These are phyloP conservation scores for Anaspis maculata DNA, from an alignment of 2,888 invertebrate genomes.

Conservation along the genomic window DNA sequence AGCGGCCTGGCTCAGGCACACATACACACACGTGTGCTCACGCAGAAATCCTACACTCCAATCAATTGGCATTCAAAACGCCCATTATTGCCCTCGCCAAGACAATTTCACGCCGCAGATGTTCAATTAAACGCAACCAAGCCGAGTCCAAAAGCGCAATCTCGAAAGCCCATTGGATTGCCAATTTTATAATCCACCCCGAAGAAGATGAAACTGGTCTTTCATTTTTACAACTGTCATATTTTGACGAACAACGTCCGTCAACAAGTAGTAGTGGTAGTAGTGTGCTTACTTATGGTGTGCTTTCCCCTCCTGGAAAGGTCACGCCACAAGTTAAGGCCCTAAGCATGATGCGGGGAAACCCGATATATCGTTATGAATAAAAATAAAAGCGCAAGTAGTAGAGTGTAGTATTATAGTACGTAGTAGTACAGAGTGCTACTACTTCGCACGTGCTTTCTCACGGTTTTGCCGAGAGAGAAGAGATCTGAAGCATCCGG, in stretches of 20 bases:
- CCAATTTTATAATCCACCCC: constrained; percentile 7
- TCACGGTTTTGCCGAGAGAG: too few relatives aligned
- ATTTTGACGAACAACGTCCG: constrained; percentile 21
- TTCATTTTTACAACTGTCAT: constrained; percentile 21
- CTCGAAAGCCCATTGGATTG: too few relatives aligned
- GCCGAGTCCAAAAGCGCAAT: too few relatives aligned
- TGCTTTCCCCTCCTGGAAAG: constrained; percentile 19
- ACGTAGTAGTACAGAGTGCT: constrained; percentile 23
- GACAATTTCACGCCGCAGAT: constrained; percentile 8
- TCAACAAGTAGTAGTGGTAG: constrained; percentile 6
- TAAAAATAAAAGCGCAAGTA: constrained; percentile 13
- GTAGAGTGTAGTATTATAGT: constrained; percentile 4
- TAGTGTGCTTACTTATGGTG: constrained; percentile 5
- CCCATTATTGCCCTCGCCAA: constrained; percentile 1
- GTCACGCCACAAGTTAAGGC: constrained; percentile 34
- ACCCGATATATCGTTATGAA: constrained; percentile 23
- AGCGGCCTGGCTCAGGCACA: too few relatives aligned
- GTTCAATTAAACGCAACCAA: constrained; percentile 7
- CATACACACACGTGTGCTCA: constrained; percentile 7
- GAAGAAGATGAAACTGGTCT: neutral
- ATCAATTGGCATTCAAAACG: constrained; percentile 10
- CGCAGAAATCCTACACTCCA: constrained; percentile 6
- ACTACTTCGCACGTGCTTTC: constrained; percentile 19
- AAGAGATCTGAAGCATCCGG: neutral
- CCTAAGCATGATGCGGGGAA: too few relatives aligned